Percentiles rank a stretch among this genome's conserved stretches.
Evolutionary conservation across 1,140 invertebrate species (phyloP).

Genomic region (Meloidogyne chitwoodi): DNA sequence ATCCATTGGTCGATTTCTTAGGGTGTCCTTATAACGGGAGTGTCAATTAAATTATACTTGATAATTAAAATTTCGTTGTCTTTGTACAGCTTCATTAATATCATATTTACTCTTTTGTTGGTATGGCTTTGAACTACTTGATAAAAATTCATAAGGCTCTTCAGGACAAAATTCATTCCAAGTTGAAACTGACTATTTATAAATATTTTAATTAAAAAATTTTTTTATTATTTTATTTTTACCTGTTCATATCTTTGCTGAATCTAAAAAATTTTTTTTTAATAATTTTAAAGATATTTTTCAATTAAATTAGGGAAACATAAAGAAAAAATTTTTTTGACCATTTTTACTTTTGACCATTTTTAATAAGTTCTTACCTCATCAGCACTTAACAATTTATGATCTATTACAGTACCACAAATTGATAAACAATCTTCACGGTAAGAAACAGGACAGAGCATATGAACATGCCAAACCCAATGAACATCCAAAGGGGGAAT

Average conservation of each 20-base stretch:
- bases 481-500: constrained; percentile 63
- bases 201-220: neutral
- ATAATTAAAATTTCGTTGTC: constrained; percentile 61
- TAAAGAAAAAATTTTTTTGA: neutral
- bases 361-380: constrained; percentile 31
- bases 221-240: no score
- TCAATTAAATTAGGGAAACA: no score
- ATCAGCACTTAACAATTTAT: constrained; percentile 60
- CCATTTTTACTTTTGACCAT: no score
- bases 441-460: constrained; percentile 62
- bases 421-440: constrained; percentile 60
- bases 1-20: no score
- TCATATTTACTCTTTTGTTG: constrained; percentile 59
- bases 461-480: constrained; percentile 63
- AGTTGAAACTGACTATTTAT: constrained; percentile 47
- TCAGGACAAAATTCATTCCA: constrained; percentile 56
- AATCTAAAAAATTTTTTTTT: constrained; percentile 37
- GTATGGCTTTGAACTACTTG: constrained; percentile 35
- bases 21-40: neutral
- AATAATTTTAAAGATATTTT: no score
- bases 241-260: constrained; percentile 55
- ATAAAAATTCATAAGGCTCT: constrained; percentile 55
- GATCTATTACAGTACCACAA: constrained; percentile 60
- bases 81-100: constrained; percentile 59
- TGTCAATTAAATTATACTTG: constrained; percentile 56